Percentiles rank a stretch among this genome's conserved stretches.
phyloP scores from a whole-genome alignment of 2,888 invertebrate genomes.

The Melitaea athalia region DNA sequence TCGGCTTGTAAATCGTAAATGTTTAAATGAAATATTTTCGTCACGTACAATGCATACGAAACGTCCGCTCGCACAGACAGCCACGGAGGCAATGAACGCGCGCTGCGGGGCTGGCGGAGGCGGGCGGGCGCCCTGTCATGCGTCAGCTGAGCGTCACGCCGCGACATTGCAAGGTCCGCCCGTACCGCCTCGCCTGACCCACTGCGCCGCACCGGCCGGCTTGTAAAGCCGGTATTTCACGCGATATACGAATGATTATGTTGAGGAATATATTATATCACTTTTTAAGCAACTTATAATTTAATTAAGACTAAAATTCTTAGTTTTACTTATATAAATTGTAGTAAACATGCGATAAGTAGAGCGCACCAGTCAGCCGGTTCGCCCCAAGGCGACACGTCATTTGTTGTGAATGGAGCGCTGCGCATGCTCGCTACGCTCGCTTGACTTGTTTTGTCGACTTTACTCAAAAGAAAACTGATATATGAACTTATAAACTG shows the following conservation, averaged over 20 bases:
- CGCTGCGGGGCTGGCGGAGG: slow-evolving; percentile 73
- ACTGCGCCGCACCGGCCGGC: slow-evolving; percentile 58
- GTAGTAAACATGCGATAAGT: slow-evolving; percentile 33
- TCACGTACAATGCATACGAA: slow-evolving; percentile 53
- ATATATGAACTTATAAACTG: slow-evolving; percentile 10
- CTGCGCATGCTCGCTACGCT: slow-evolving; percentile 57
- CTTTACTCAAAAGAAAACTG: slow-evolving; percentile 45
- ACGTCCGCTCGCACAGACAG: slow-evolving; percentile 77
- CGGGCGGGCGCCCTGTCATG: slow-evolving; percentile 69
- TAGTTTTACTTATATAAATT: slow-evolving; percentile 10
- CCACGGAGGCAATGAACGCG: slow-evolving; percentile 87
- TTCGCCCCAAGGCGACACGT: slow-evolving; percentile 47
- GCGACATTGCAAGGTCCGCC: slow-evolving; percentile 84
- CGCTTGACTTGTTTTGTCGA: slow-evolving; percentile 45
- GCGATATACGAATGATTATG: slow-evolving; percentile 24
- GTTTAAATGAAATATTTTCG: slow-evolving; percentile 23
- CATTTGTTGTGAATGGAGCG: slow-evolving; percentile 58
- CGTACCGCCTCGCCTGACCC: slow-evolving; percentile 73
- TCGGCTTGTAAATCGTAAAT: no score
- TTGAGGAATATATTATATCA: background rate
- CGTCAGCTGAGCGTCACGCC: slow-evolving; percentile 83
- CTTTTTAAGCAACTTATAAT: background rate
- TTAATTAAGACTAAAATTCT: background rate
- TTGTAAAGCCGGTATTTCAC: slow-evolving; percentile 27
- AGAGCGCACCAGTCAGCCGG: slow-evolving; percentile 43